These are phyloP conservation scores for Ciconia maguari DNA, from an alignment of 2,113 vertebrate genomes.

Conservation along the genomic window DNA sequence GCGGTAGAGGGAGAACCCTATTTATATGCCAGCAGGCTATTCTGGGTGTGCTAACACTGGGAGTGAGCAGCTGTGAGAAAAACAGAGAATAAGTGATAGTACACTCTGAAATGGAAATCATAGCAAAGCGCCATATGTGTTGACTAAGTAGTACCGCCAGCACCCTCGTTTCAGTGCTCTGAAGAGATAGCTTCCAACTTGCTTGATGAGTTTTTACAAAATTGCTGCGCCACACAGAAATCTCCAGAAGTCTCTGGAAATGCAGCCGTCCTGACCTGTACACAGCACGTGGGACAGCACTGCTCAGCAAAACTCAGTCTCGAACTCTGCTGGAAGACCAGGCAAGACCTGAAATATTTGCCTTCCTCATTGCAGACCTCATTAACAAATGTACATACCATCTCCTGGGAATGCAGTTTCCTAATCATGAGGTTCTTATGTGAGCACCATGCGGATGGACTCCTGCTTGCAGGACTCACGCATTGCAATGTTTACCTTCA, in stretches of 20 bases:
- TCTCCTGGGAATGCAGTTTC: not conserved
- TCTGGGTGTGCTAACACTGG: constrained; percentile 6
- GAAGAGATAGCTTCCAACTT: not conserved
- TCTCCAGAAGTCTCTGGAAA: not conserved
- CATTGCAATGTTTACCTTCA: not conserved
- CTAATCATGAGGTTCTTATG: not conserved
- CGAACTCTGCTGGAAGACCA: not conserved
- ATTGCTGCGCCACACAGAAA: not conserved
- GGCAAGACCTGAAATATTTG: not conserved
- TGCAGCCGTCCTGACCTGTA: not conserved
- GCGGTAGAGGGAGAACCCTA: not conserved
- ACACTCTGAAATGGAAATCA: constrained; percentile 42
- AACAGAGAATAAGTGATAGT: constrained; percentile 43
- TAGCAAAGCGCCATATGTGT: constrained; percentile 4
- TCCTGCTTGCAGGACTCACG: not conserved
- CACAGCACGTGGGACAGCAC: not conserved
- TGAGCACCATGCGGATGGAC: not conserved
- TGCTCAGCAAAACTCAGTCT: not conserved
- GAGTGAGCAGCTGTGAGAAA: constrained; percentile 60
- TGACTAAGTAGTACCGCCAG: constrained; percentile 32
- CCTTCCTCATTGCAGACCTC: not conserved
- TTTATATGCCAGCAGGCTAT: not conserved
- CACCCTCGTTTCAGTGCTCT: not conserved
- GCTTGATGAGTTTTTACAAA: not conserved
- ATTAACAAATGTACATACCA: not conserved